Percentiles rank a stretch among this genome's conserved stretches.
phyloP scores from a whole-genome alignment of 2,113 vertebrate species.

The Chaetops frenatus region DNA sequence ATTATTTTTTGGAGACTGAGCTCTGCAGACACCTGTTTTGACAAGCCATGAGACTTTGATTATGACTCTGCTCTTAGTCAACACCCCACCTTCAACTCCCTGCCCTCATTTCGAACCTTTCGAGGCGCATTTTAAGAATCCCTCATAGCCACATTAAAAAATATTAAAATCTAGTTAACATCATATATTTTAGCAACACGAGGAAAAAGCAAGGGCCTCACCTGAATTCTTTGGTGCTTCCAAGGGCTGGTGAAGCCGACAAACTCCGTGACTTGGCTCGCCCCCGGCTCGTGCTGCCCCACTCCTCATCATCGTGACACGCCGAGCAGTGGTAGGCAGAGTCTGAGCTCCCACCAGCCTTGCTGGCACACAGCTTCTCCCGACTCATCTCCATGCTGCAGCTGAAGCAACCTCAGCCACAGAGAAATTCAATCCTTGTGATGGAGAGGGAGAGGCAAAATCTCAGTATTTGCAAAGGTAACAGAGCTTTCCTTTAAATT shows the following conservation, averaged over 20 bases:
- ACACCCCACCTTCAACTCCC: not conserved
- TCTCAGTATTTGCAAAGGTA: not conserved
- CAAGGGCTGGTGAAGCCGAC: slow-evolving; percentile 81
- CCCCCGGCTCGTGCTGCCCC: slow-evolving; percentile 60
- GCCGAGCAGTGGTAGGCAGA: slow-evolving; percentile 74
- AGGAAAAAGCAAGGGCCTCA: slow-evolving; percentile 1
- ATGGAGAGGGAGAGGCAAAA: not conserved
- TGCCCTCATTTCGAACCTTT: not conserved
- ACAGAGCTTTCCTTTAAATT: not conserved
- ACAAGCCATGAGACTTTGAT: not conserved
- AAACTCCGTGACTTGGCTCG: slow-evolving; percentile 85
- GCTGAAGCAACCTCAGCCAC: not conserved
- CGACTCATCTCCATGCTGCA: slow-evolving; percentile 62
- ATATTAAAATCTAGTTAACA: not conserved
- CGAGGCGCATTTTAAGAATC: not conserved
- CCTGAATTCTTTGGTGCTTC: slow-evolving; percentile 85
- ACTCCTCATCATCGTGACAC: slow-evolving; percentile 74
- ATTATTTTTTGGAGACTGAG: not conserved
- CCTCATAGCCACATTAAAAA: fast-evolving
- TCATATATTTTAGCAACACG: fast-evolving
- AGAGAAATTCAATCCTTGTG: not conserved
- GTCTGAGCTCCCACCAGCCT: slow-evolving; percentile 65
- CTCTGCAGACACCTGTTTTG: not conserved
- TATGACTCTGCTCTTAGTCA: not conserved
- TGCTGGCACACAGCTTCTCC: slow-evolving; percentile 37